phyloP scores from a whole-genome alignment of 2,797 vertebrate species.

The Sebastes iracundus region DNA sequence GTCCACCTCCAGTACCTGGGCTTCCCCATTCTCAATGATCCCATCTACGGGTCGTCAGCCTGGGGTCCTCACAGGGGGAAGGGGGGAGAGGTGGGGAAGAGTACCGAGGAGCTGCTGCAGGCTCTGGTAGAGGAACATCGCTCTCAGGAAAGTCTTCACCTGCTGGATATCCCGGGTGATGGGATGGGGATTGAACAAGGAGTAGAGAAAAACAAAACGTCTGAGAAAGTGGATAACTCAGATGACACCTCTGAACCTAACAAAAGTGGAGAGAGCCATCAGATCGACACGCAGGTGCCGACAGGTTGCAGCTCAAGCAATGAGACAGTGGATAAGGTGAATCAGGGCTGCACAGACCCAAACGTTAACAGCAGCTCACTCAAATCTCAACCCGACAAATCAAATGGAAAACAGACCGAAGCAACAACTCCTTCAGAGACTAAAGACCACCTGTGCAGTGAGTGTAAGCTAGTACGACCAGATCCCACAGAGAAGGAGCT shows the following conservation, averaged over 20 bases:
- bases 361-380: not conserved
- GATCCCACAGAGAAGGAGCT: slow-evolving; percentile 93
- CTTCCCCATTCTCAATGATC: slow-evolving; percentile 94
- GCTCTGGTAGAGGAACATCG: slow-evolving; percentile 90
- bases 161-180: slow-evolving; percentile 82
- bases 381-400: not conserved
- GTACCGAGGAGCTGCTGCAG: slow-evolving; percentile 88
- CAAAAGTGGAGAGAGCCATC: not conserved
- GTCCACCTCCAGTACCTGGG: slow-evolving; percentile 97
- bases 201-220: not conserved
- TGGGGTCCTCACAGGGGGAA: slow-evolving; percentile 92
- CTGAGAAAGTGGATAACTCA: not conserved
- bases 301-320: not conserved
- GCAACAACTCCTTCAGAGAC: not conserved
- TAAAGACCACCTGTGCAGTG: slow-evolving; percentile 88
- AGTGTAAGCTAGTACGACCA: slow-evolving; percentile 86
- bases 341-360: not conserved
- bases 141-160: slow-evolving; percentile 86
- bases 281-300: not conserved
- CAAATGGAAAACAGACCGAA: slow-evolving; percentile 21
- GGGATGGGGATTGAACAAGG: not conserved
- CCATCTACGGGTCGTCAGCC: slow-evolving; percentile 92
- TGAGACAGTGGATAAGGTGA: not conserved
- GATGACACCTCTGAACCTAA: not conserved
- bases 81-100: slow-evolving; percentile 87